phyloP scores from a whole-genome alignment of 1,140 invertebrate genomes.

The Drosophila sturtevanti region DNA sequence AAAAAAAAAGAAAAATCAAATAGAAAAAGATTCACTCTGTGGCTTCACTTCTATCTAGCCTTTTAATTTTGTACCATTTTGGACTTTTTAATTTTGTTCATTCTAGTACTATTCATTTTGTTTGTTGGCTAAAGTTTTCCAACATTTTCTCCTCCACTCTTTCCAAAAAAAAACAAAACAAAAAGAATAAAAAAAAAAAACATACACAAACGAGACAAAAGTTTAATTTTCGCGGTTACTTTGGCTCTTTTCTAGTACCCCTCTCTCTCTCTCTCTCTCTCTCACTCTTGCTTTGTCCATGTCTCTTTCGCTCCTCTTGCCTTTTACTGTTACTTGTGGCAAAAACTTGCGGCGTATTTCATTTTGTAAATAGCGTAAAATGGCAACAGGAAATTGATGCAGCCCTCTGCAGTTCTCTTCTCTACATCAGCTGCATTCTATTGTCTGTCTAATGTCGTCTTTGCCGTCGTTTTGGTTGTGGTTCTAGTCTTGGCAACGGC shows the following conservation, averaged over 20 bases:
- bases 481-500: constrained; percentile 10
- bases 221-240: constrained; percentile 70
- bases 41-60: background rate
- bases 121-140: background rate
- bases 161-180: too few species aligned
- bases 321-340: constrained; percentile 18
- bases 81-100: constrained; percentile 8
- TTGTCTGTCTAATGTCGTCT: constrained; percentile 53
- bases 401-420: constrained; percentile 39
- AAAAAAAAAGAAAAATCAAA: background rate
- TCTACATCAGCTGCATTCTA: constrained; percentile 50
- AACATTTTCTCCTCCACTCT: background rate
- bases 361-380: constrained; percentile 69
- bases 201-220: constrained; percentile 63
- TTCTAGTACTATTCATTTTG: background rate
- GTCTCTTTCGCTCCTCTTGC: background rate
- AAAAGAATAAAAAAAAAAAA: background rate
- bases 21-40: background rate
- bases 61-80: background rate
- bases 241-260: constrained; percentile 36
- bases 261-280: background rate
- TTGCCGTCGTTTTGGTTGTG: constrained; percentile 11
- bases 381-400: constrained; percentile 70
- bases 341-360: constrained; percentile 69
- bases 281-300: too few species aligned